phyloP scores from a whole-genome alignment of 2,113 vertebrate genomes.

The Muntiacus muntjak region DNA sequence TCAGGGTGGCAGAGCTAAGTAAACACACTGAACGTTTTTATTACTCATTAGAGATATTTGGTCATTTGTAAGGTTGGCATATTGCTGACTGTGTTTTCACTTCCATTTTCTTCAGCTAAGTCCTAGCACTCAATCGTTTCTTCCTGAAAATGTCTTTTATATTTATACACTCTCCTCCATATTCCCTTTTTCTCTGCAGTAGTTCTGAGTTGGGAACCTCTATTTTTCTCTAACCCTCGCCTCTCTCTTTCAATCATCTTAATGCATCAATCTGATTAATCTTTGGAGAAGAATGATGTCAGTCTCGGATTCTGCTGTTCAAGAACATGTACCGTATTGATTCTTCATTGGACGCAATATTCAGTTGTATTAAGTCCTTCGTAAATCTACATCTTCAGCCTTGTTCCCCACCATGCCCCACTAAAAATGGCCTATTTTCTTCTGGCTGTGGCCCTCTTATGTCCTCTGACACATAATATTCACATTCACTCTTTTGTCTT shows the following conservation, averaged over 20 bases:
- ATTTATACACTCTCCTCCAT: neutral
- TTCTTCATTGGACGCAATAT: neutral
- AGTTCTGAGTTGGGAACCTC: neutral
- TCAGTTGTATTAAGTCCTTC: neutral
- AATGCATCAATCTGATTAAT: conserved; percentile 24
- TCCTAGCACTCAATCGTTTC: neutral
- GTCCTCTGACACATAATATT: neutral
- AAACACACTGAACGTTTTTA: conserved; percentile 53
- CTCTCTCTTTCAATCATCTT: conserved; percentile 13
- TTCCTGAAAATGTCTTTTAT: neutral
- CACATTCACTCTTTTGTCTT: neutral
- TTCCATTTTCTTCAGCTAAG: conserved; percentile 25
- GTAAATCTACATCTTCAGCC: neutral
- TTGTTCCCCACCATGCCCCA: accelerated
- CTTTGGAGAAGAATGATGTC: neutral
- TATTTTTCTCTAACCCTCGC: neutral
- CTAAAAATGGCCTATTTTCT: neutral
- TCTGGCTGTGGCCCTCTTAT: neutral
- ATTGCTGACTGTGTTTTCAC: conserved; percentile 39
- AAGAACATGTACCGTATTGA: neutral
- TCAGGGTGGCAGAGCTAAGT: conserved; percentile 45
- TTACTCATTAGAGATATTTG: conserved; percentile 65
- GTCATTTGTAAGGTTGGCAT: conserved; percentile 54
- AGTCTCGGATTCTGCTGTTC: neutral
- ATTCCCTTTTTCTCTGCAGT: neutral